Base-by-base conservation (phyloP, 2,797 vertebrate genomes). In the Aplochiton taeniatus region DNA sequence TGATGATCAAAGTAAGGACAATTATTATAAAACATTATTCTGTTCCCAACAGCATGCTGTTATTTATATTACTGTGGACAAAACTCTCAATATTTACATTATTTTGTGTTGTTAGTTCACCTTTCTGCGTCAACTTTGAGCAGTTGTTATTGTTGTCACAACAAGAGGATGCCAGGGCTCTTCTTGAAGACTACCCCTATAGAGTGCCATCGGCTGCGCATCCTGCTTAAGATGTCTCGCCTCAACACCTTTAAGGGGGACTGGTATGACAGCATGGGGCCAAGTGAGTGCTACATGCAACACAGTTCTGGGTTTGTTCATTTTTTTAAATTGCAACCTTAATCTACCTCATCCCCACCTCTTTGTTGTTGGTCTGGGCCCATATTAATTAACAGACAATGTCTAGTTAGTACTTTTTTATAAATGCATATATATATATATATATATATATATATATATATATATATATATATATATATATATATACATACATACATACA, bases 121-220 rank as follows among this genome's bases (percentile, higher is more conserved):
- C 83, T 95, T 68, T 79, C 89, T 80, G 89, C 92, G 57, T 92
- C 90, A 44, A 88, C 93, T 66, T 81, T 95, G 76, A 92, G 82
- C 49, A 91, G 92, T 80, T 94, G 93, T 78, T 93, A 95, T 78
- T 94, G 91, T 93, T 94, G 94, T 75, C 82, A 85, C 58, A 89
- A 87, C 65, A 77, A 87, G 58, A 90, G 89, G 78, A 76, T 94
- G 44, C 91, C 93, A 3, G 89, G 93, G 42, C 86, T 94, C 62
- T 94, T 95, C 80, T 85, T 95, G 4, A 92, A 94, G 75, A 90
- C 90, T 10, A 54, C 87, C 47, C 83, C 91, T 53, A 68, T 84
- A 61, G 85, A 90, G 61, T 91, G 89, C 73, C 86, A 87, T 12
- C 90, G 81, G 57, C 79, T 94, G 59, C 91, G 86, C 76, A 69